These are phyloP conservation scores for Labeo calbasu DNA, from an alignment of 2,797 vertebrate genomes.

Conservation along the genomic window DNA sequence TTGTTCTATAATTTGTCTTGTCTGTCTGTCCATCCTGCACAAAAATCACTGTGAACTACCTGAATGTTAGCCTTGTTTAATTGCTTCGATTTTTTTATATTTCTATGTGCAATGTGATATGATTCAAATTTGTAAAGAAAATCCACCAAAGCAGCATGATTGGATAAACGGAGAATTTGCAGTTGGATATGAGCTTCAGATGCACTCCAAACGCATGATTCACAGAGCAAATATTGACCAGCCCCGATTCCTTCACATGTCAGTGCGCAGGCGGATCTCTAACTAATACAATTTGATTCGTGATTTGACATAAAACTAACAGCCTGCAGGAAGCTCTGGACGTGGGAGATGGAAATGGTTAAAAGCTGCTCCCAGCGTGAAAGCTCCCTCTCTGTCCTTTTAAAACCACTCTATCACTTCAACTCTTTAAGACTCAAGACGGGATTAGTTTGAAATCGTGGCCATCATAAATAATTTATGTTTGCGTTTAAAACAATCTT, in stretches of 20 bases:
- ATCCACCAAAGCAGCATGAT: not conserved
- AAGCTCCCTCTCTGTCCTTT: conserved; percentile 11
- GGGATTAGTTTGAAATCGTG: conserved; percentile 24
- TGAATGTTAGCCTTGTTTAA: not conserved
- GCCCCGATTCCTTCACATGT: conserved; percentile 21
- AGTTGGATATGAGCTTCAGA: not conserved
- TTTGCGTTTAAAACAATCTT: conserved; percentile 37
- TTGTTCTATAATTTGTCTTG: not conserved
- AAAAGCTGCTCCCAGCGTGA: not conserved
- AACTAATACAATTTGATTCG: conserved; percentile 6
- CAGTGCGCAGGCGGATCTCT: not conserved
- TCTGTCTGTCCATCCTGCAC: not conserved
- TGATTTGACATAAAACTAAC: conserved; percentile 16
- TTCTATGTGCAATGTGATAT: not conserved
- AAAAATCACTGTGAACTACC: not conserved
- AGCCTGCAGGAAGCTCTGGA: conserved; percentile 10
- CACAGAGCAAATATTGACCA: not conserved
- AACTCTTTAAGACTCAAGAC: conserved; percentile 6
- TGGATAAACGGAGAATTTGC: not conserved
- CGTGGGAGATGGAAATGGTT: not conserved
- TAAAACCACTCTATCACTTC: not conserved
- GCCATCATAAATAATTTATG: conserved; percentile 21
- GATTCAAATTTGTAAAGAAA: not conserved
- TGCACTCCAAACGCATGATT: not conserved
- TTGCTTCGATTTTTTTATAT: not conserved